Conservation (phyloP, 1,140 invertebrate genomes). For the Drosophila yakuba region DNA sequence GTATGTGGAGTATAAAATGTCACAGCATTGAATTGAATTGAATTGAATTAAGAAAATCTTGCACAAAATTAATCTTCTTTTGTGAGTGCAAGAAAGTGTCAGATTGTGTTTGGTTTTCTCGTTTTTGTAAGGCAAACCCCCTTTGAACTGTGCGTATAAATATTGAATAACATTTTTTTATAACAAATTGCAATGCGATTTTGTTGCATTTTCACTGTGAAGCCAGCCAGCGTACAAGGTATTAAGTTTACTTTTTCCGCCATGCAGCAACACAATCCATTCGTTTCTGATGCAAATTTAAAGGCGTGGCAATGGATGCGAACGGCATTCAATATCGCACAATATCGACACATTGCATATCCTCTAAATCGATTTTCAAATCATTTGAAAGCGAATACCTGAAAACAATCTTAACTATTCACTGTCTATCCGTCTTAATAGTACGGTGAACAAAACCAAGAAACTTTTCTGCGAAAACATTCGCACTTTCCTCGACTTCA, state of each 20-base stretch:
- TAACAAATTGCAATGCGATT: too few relatives aligned
- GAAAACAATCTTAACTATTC: not conserved
- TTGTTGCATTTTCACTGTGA: not conserved
- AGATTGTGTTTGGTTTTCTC: too few relatives aligned
- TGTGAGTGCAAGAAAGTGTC: too few relatives aligned
- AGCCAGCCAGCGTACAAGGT: not conserved
- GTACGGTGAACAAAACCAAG: too few relatives aligned
- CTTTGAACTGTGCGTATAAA: too few relatives aligned
- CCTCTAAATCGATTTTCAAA: not conserved
- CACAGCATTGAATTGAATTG: too few relatives aligned
- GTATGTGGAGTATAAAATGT: too few relatives aligned
- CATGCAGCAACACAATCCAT: not conserved
- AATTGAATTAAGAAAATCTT: too few relatives aligned
- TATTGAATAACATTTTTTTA: too few relatives aligned
- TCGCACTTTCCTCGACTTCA: not conserved
- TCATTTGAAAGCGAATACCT: too few relatives aligned
- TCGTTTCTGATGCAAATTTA: not conserved
- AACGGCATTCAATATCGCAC: not conserved
- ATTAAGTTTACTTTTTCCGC: not conserved
- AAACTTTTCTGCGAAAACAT: not conserved
- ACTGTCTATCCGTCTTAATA: not conserved
- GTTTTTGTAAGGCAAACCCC: too few relatives aligned
- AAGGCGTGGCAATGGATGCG: not conserved
- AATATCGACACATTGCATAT: not conserved
- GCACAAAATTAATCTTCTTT: too few relatives aligned